Base-by-base conservation (phyloP, 2,888 invertebrate species). In the Monoplex corrugatus region DNA sequence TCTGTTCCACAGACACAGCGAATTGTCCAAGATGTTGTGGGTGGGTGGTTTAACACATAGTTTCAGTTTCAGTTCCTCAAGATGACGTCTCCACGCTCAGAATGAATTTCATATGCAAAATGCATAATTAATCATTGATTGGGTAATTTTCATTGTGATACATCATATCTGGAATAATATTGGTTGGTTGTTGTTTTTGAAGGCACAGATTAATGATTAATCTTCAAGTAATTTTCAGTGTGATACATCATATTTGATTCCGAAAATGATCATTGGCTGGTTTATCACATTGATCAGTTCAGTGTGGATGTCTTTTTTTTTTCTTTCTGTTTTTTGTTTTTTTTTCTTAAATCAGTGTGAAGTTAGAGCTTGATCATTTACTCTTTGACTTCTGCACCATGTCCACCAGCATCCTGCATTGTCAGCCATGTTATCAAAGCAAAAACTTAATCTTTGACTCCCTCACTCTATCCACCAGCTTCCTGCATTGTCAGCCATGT, bases 21-120 rank as follows among this genome's bases (percentile, higher is more conserved):
- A 88, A 93, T 94, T 23, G 72, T 93, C 5, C 93, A 93, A 40
- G 94, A 94, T 91, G 90, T 94, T 84, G 44, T 92, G 72, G 94
- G 94, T 94, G 91, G 85, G 89, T 72, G 43, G 38, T 44, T 10
- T 68, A 57, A 5, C 13, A 35, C 16, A 6, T 72, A 28, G 38
- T 19, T 40, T 72, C n/a, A 10, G 19, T 32, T 40, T 5, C 44
- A 16, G 23, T 32, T 83, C 5, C 28, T 32, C 0, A 28, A 23
- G n/a, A 35, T 8, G 28, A 23, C 19, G 2, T 6, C 0, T 83
- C 68, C 10, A n/a, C 16, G 16, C 16, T 68, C 19, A 28, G 68
- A 28, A 68, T 10, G 28, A 68, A 68, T 23, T 8, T 68, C n/a
- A 50, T 13, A 50, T 50, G 19, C 8, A 50, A 8, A 50, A 13